Base-by-base conservation (phyloP, 2,113 vertebrate genomes). In the Sinosuthora webbiana region DNA sequence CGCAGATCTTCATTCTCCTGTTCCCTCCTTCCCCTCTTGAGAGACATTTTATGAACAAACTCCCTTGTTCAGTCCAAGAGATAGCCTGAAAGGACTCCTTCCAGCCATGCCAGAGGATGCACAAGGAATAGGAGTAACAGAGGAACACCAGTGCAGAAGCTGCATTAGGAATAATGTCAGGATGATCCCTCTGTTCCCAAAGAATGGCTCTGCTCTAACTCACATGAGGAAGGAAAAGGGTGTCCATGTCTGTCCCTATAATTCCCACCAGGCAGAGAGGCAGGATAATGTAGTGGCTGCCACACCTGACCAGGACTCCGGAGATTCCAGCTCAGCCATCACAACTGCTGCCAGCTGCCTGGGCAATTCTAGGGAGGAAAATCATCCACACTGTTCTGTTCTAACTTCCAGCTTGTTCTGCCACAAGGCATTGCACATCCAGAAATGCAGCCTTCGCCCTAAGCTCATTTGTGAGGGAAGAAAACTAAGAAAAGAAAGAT, bases 321-420 rank as follows among this genome's bases (percentile, higher is more conserved):
- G 50, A 70, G 57, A 80, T 6, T 56, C 28, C 30, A 69, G 78
- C 30, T 69, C 79, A 86, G 33, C 50, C 65, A 57, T 23, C 67
- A 33, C 37, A 47, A 24, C 83, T 70, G 37, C 87, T 91, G 49
- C 49, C 63, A 69, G 59, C 41, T 56, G 50, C 62, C 69, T 19
- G 30, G 39, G 35, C 50, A 74, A 56, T 6, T 64, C 33, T 50
- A 35, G 21, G 44, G 27, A 73, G 41, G 15, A 90, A 73, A 60
- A 15, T n/a, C 56, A 37, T 6, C 35, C 1, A 2, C 3, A 2
- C n/a, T 0, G 0, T 3, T 23, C 24, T 47, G 6, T 49, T 57
- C 62, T 47, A 14, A 35, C 41, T 50, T 69, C 59, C 63, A 84
- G 31, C 63, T 39, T 52, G 19, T 13, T 62, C 50, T 82, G 22